A percentile compares a stretch with the other conserved stretches of the same genome.
phyloP scores from a whole-genome alignment of 1,140 invertebrate species.

The Aporrectodea caliginosa region DNA sequence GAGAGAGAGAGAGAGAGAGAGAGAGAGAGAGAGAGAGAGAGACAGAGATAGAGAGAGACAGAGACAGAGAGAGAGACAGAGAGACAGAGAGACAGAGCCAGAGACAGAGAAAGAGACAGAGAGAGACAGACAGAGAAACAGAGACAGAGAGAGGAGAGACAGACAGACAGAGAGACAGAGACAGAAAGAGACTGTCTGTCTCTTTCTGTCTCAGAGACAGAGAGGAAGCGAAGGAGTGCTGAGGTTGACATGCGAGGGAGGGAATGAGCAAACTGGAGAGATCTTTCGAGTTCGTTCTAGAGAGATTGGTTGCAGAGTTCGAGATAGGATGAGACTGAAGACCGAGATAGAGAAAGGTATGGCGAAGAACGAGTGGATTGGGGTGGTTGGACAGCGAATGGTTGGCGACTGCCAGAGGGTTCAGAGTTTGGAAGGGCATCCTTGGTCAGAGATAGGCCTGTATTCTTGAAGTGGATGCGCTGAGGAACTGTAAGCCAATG shows the following conservation, averaged over 20 bases:
- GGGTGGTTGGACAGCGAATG: too few relatives aligned
- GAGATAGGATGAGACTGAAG: too few relatives aligned
- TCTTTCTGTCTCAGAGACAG: background rate
- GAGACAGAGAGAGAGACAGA: conserved; percentile 30
- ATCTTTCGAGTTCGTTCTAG: too few relatives aligned
- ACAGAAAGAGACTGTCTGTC: conserved; percentile 15
- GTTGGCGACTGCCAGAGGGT: too few relatives aligned
- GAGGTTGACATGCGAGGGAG: background rate
- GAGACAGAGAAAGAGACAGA: conserved; percentile 31
- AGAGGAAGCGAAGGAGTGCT: conserved; percentile 10
- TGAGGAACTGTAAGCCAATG: too few relatives aligned
- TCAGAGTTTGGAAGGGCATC: too few relatives aligned
- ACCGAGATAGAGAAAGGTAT: too few relatives aligned
- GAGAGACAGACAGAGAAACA: conserved; percentile 27
- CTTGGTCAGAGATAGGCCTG: too few relatives aligned
- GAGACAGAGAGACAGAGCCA: conserved; percentile 25
- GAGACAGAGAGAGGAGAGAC: conserved; percentile 26
- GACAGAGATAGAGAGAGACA: conserved; percentile 28
- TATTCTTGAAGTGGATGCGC: too few relatives aligned
- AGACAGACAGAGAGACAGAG: conserved; percentile 21
- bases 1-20: conserved; percentile 29
- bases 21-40: conserved; percentile 30
- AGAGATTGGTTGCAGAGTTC: too few relatives aligned
- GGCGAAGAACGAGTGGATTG: too few relatives aligned
- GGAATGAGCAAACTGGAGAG: background rate